Evolutionary conservation across 2,797 vertebrate species (phyloP).

Genomic region (Xiphorhynchus erythropygius): DNA sequence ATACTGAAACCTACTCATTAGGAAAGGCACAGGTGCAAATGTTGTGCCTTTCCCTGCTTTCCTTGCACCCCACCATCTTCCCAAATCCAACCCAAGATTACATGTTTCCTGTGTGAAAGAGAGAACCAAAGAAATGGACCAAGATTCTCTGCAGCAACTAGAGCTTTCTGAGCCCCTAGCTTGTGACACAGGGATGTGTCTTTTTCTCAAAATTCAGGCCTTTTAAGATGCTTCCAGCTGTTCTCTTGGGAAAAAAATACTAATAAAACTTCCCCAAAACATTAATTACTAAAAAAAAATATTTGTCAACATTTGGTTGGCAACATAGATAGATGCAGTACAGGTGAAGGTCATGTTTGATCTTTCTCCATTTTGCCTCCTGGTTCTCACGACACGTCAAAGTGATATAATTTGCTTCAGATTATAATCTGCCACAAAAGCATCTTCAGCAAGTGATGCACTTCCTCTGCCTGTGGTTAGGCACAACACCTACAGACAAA

Average conservation of each 20-base stretch:
- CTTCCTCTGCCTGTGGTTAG: constrained; percentile 12
- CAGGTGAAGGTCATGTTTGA: not conserved
- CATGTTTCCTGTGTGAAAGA: not conserved
- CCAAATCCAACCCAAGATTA: not conserved
- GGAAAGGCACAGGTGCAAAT: not conserved
- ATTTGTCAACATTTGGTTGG: not conserved
- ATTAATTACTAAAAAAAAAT: not conserved
- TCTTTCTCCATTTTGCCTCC: not conserved
- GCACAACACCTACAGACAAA: not conserved
- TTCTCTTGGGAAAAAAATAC: accelerated
- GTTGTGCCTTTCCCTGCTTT: not conserved
- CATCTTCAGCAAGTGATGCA: not conserved
- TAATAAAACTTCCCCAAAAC: not conserved
- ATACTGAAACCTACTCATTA: not conserved
- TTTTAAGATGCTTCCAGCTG: not conserved
- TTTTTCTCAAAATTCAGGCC: not conserved
- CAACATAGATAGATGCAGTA: not conserved
- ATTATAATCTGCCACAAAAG: not conserved
- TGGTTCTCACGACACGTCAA: not conserved
- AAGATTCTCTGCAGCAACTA: not conserved
- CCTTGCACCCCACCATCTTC: not conserved
- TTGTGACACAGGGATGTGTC: not conserved
- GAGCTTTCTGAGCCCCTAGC: not conserved
- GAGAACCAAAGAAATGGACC: not conserved
- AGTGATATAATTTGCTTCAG: not conserved